Percentiles rank a stretch among this genome's conserved stretches.
These are phyloP conservation scores for Oncorhynchus clarkii DNA, from an alignment of 2,113 vertebrate genomes.

Conservation along the genomic window DNA sequence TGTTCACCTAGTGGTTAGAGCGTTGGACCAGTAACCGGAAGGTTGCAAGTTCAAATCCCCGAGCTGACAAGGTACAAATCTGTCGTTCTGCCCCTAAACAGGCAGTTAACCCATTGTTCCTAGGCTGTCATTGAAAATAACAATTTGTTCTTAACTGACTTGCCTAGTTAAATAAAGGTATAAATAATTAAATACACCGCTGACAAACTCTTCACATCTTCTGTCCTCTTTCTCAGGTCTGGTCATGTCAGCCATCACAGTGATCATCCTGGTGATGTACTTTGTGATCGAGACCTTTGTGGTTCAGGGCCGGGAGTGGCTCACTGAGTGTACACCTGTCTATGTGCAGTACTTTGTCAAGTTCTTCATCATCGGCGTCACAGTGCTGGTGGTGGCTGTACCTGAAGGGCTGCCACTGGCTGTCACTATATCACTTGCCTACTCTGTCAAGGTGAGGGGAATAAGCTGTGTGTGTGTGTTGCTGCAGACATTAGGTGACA, in stretches of 20 bases:
- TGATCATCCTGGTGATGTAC: conserved; percentile 81
- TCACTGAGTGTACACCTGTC: conserved; percentile 77
- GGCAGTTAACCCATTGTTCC: too few relatives aligned
- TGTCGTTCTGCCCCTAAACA: too few relatives aligned
- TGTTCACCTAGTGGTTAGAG: too few relatives aligned
- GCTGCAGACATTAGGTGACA: too few relatives aligned
- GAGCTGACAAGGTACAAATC: too few relatives aligned
- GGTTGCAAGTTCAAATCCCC: too few relatives aligned
- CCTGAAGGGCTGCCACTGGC: conserved; percentile 81
- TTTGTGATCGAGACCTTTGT: conserved; percentile 82
- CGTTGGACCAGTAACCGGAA: too few relatives aligned
- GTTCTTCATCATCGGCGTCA: conserved; percentile 85
- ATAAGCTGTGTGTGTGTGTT: neutral
- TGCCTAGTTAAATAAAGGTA: too few relatives aligned
- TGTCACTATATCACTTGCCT: conserved; percentile 82
- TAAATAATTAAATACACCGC: too few relatives aligned
- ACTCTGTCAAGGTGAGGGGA: conserved; percentile 78
- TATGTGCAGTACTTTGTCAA: conserved; percentile 83
- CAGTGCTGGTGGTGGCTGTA: conserved; percentile 81
- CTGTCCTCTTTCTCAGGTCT: conserved; percentile 61
- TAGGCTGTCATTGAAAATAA: too few relatives aligned
- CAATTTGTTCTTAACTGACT: too few relatives aligned
- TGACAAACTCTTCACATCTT: neutral
- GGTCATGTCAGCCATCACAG: conserved; percentile 82
- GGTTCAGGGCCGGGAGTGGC: conserved; percentile 66